Evolutionary conservation across 2,888 invertebrate species (phyloP).

Genomic region (Dorcus parallelipipedus): DNA sequence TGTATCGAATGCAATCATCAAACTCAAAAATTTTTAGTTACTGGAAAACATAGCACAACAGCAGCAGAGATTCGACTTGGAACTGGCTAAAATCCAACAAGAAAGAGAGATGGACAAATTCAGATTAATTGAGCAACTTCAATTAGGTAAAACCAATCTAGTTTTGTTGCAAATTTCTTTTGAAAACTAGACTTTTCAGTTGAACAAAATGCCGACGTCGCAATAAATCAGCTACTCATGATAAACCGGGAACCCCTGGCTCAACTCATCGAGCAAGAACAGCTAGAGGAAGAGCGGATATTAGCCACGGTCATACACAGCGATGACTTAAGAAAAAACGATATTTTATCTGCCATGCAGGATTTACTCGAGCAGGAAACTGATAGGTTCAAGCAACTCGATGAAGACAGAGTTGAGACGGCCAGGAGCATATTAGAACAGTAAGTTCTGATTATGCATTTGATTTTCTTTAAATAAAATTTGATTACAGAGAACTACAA

Average conservation of each 20-base stretch:
- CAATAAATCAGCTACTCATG: conserved; percentile 64
- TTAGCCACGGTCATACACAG: conserved; percentile 58
- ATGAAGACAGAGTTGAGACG: conserved; percentile 54
- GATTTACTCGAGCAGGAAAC: conserved; percentile 65
- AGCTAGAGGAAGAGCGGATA: conserved; percentile 63
- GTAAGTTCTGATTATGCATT: conserved; percentile 37
- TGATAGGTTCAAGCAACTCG: conserved; percentile 60
- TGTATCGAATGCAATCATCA: background rate
- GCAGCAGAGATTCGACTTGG: conserved; percentile 63
- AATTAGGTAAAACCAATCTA: conserved; percentile 47
- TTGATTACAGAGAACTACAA: conserved; percentile 55
- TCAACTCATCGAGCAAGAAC: conserved; percentile 65
- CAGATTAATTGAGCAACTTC: conserved; percentile 59
- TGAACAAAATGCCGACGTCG: conserved; percentile 64
- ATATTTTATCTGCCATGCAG: conserved; percentile 70
- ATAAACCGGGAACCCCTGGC: conserved; percentile 60
- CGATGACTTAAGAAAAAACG: conserved; percentile 61
- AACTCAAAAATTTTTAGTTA: conserved; percentile 42
- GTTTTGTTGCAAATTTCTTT: background rate
- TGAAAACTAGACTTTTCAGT: conserved; percentile 42
- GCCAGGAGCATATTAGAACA: conserved; percentile 63
- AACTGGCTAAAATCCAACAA: conserved; percentile 67
- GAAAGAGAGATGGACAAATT: conserved; percentile 62
- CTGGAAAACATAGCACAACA: conserved; percentile 57
- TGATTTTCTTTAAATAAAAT: background rate